A percentile compares a stretch with the other conserved stretches of the same genome.
These are phyloP conservation scores for Trematocara variabile DNA, from an alignment of 2,113 vertebrate species.

Conservation along the genomic window DNA sequence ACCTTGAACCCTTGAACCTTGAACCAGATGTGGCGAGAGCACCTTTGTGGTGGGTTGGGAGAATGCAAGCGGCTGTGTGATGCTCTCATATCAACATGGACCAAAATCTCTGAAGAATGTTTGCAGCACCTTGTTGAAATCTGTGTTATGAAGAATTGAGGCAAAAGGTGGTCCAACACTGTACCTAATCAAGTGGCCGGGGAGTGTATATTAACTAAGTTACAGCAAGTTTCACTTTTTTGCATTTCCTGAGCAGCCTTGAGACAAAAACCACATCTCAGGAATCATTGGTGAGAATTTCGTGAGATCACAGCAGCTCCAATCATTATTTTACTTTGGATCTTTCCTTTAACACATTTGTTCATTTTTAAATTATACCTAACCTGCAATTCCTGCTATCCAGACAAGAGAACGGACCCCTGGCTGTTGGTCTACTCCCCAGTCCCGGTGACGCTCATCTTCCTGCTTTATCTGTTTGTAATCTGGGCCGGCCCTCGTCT, in stretches of 20 bases:
- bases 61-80: neutral
- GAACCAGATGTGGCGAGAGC: fast-evolving
- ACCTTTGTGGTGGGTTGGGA: neutral
- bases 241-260: neutral
- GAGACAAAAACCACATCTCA: neutral
- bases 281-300: neutral
- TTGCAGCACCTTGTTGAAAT: neutral
- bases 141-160: neutral
- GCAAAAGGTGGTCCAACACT: neutral
- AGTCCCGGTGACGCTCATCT: conserved; percentile 55
- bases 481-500: conserved; percentile 62
- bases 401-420: conserved; percentile 73
- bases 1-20: too few species aligned
- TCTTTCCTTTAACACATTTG: neutral
- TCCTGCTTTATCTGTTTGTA: conserved; percentile 58
- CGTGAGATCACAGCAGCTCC: neutral
- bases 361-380: neutral
- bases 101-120: neutral
- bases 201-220: fast-evolving
- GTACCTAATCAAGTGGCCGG: neutral
- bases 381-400: neutral
- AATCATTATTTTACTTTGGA: neutral
- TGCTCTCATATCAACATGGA: neutral
- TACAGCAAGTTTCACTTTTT: neutral
- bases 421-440: conserved; percentile 73